Evolutionary conservation across 2,888 invertebrate species (phyloP).

Genomic region (Xestia xanthographa): DNA sequence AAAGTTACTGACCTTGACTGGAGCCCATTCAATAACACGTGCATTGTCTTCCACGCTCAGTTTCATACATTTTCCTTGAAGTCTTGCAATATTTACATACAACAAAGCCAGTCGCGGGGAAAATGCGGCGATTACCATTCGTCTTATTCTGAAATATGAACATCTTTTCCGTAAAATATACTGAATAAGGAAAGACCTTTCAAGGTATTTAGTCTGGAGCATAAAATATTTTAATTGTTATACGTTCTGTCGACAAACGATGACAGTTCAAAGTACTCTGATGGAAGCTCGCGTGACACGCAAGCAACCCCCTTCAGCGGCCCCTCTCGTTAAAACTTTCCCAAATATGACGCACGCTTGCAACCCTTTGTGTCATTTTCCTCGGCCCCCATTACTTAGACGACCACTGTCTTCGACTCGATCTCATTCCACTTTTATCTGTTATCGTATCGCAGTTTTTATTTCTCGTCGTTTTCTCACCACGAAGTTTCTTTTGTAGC

Average conservation of each 20-base stretch:
- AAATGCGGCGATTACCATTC: constrained; percentile 13
- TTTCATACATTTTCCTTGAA: constrained; percentile 36
- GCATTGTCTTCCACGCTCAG: constrained; percentile 50
- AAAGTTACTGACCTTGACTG: constrained; percentile 74
- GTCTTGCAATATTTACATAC: constrained; percentile 42
- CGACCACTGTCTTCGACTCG: constrained; percentile 76
- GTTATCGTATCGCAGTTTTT: constrained; percentile 70
- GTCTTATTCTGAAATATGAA: constrained; percentile 11
- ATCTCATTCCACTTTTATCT: constrained; percentile 77
- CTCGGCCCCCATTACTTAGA: constrained; percentile 75
- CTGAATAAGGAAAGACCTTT: constrained; percentile 10
- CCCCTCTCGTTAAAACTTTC: constrained; percentile 87
- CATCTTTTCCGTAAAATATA: constrained; percentile 9
- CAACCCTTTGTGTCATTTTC: constrained; percentile 86
- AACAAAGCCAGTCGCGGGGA: constrained; percentile 2
- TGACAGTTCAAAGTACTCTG: constrained; percentile 82
- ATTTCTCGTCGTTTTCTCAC: constrained; percentile 65
- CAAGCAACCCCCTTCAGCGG: constrained; percentile 74
- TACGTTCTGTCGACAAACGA: constrained; percentile 71
- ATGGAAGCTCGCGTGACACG: constrained; percentile 83
- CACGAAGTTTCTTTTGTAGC: constrained; percentile 74
- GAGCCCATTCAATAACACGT: constrained; percentile 59
- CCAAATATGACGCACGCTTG: constrained; percentile 83
- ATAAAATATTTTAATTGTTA: constrained; percentile 67
- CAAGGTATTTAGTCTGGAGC: background rate